Base-by-base conservation (phyloP, 2,797 vertebrate species). In the Aulostomus chinensis region DNA sequence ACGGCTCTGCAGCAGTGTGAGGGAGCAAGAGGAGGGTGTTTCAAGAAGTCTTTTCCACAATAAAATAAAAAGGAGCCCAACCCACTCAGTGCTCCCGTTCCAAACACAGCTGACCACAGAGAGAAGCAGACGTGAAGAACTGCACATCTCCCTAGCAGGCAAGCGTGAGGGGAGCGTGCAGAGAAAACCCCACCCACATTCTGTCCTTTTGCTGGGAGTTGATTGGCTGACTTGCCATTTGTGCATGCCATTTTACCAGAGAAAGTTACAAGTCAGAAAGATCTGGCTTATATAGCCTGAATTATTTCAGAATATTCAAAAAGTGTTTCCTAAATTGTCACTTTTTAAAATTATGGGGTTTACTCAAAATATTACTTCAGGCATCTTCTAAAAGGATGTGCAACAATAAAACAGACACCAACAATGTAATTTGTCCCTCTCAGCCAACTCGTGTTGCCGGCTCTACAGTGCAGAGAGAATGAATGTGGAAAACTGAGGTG, bases 61-160 rank as follows among this genome's bases (percentile, higher is more conserved):
- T 25, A 30, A 39, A 12, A 17, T 26, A 13, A 29, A 17, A n/a
- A 21, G 12, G 34, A 31, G 38, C 47, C 26, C 13, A 48, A 25
- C 41, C 16, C 14, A 5, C 52, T 13, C 48, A 30, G 29, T 31
- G 39, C 63, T 40, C 8, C 58, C 51, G 12, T 17, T 42, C 11
- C 0, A 3, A 53, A 41, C 32, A 28, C 2, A 24, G 39, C 12
- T 25, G 21, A 21, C 58, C 20, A 40, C 13, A 34, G 53, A 48
- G 41, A 26, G 45, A 11, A 80, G 74, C 40, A 21, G 80, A 91
- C 85, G 83, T 92, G 91, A 87, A 58, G 62, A 86, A 67, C 69
- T 73, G 87, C 90, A 90, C 85, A 86, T 80, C 69, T 29, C 66
- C 30, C 61, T 3, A 3, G 28, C 49, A 9, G 26, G 35, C 35